Evolutionary conservation across 2,888 invertebrate genomes (phyloP), one percentile per base, ranked within the genome.

Genomic region (Schrankia costaestrigalis): DNA sequence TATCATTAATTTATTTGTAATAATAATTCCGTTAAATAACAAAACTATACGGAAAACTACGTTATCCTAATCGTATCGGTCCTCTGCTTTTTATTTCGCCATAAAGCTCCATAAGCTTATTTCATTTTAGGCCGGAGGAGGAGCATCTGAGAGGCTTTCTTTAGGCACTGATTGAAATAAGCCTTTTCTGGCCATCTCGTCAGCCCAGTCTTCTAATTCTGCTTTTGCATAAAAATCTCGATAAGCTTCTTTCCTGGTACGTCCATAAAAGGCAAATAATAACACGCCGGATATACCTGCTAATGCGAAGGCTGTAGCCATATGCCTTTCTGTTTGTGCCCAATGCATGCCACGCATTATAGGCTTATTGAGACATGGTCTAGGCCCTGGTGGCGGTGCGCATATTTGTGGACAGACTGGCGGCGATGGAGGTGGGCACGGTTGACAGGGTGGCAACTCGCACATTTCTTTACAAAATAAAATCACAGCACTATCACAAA

Each of bases 311-410:
- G 90, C 90, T 35, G 89, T 75, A 0, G 76, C 50, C n/a, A 95
- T 34, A 39, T 89, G 87, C 9, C 64, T 78, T 65, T 90, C 93
- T 29, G 94, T 91, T 55, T 90, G 90, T 0, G 84, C 62, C 52
- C 89, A 80, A 51, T 94, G 90, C 15, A 95, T 87, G 18, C 94
- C 91, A 28, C 93, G 90, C 77, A 96, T 85, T 37, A 92, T 82
- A 1, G 96, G 95, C 48, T 83, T 85, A 6, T 46, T 39, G 1
- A 60, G 56, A 46, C 82, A 83, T 1, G 71, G 65, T 0, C 78
- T 67, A 9, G 56, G 49, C 0, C 71, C 71, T 0, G 71, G 58
- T 0, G 74, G 70, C 0, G 76, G 74, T 0, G 71, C 56, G 41
- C 80, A 78, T 2, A 62, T 41, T 36, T 66, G 73, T 1, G 67